These are phyloP conservation scores for Idaea straminata DNA, from an alignment of 2,888 invertebrate species.

Conservation along the genomic window DNA sequence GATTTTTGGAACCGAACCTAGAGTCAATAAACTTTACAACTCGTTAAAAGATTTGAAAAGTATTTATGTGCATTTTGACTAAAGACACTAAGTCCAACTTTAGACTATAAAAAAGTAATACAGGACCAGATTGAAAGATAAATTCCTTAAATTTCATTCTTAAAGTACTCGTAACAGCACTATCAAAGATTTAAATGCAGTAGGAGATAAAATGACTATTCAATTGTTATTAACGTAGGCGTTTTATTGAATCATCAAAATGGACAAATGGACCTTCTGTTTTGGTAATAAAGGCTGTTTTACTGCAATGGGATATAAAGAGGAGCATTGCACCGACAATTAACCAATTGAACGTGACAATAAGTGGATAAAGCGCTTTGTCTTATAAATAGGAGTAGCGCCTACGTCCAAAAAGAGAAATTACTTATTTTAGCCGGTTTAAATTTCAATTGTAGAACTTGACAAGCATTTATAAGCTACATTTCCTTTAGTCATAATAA, in stretches of 20 bases:
- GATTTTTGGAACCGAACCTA: background rate
- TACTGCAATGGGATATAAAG: constrained; percentile 11
- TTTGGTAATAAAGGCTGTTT: constrained; percentile 10
- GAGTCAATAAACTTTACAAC: background rate
- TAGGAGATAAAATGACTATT: constrained; percentile 6
- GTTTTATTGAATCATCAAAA: constrained; percentile 28
- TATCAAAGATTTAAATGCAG: constrained; percentile 1
- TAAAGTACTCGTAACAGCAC: background rate
- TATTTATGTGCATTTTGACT: background rate
- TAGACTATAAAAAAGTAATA: background rate
- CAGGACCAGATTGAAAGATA: background rate
- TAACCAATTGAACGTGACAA: constrained; percentile 53
- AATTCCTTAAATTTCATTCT: background rate
- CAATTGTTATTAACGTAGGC: constrained; percentile 25
- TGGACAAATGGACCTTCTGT: constrained; percentile 11
- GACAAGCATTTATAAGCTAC: too few relatives aligned
- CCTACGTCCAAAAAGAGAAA: constrained; percentile 22
- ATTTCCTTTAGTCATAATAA: too few relatives aligned
- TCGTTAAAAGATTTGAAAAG: background rate
- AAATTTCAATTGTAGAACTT: background rate
- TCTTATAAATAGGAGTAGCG: constrained; percentile 51
- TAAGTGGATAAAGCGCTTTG: constrained; percentile 47
- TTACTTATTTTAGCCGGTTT: background rate
- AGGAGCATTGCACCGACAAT: constrained; percentile 52
- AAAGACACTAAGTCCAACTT: background rate